Base-by-base conservation (phyloP, 2,797 vertebrate genomes). In the Halcyon leucocephala region DNA sequence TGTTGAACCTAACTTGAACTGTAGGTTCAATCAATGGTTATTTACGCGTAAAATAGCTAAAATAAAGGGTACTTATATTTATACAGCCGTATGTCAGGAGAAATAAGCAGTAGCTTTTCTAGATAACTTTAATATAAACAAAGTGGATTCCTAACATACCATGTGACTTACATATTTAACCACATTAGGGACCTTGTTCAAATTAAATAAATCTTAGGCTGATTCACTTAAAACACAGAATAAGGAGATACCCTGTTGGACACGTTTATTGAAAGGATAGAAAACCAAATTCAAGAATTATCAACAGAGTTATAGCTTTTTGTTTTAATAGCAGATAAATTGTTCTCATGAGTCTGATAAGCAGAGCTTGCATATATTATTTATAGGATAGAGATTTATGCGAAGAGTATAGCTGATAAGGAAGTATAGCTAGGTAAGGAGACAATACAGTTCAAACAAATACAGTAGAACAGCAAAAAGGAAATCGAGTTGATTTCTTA, bases 81-180 rank as follows among this genome's bases (percentile, higher is more conserved):
- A 33, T 82, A 80, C 39, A 87, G 21, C 6, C 69, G 3, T 62
- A 25, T 35, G n/a, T 84, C 29, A 13, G 35, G 41, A 65, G 29
- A 93, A 93, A 74, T n/a, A 69, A 91, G 71, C 29, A 83, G 6
- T 15, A 79, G 16, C 18, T 88, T 90, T 95, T 90, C 18, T 83
- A 54, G 24, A 26, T 58, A 81, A 17, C 55, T 72, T 81, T 58
- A 69, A 20, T 60, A 55, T 62, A 80, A 61, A 46, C 17, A 44
- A 14, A 58, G 10, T 52, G 31, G n/a, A 19, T 76, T 89, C 51
- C 41, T 81, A 61, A 74, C 33, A 14, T 55, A 71, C 6, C 1
- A 1, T 20, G 6, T 0, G 8, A 77, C 58, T 61, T 65, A 37
- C 0, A 0, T 72, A n/a, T 71, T 83, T 89, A 42, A 82, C 18